Evolutionary conservation across 1,140 invertebrate species (phyloP).

Genomic region (Caerostris extrusa): DNA sequence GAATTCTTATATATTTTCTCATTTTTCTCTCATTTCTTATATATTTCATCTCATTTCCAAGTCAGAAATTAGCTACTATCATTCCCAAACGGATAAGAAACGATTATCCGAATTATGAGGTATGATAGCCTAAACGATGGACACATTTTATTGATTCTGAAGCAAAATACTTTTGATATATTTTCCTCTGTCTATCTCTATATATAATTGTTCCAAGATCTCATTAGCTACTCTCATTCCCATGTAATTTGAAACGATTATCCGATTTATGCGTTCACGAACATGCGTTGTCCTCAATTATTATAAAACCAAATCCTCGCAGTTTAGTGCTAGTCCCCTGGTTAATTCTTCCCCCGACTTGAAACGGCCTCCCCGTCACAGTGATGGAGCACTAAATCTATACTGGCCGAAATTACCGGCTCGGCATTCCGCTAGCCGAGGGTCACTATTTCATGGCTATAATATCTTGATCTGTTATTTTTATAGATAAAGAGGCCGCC

Average conservation of each 20-base stretch:
- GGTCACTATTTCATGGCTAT: constrained; percentile 44
- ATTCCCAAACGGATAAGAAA: too few species aligned
- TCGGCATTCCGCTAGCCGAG: constrained; percentile 32
- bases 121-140: too few species aligned
- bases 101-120: too few species aligned
- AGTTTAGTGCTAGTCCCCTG: constrained; percentile 25
- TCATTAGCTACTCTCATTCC: too few species aligned
- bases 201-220: too few species aligned
- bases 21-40: too few species aligned
- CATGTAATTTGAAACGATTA: neutral
- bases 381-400: constrained; percentile 43
- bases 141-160: too few species aligned
- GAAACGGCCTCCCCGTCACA: neutral
- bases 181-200: too few species aligned
- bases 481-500: constrained; percentile 23
- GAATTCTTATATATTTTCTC: too few species aligned
- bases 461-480: constrained; percentile 52
- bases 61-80: too few species aligned
- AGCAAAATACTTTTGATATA: too few species aligned
- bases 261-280: neutral
- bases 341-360: neutral
- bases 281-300: neutral
- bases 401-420: constrained; percentile 35
- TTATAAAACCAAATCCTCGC: neutral
- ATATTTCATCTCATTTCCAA: too few species aligned